phyloP scores from a whole-genome alignment of 92 coral and sea anemone genomes.

The Palythoa grandiflora region DNA sequence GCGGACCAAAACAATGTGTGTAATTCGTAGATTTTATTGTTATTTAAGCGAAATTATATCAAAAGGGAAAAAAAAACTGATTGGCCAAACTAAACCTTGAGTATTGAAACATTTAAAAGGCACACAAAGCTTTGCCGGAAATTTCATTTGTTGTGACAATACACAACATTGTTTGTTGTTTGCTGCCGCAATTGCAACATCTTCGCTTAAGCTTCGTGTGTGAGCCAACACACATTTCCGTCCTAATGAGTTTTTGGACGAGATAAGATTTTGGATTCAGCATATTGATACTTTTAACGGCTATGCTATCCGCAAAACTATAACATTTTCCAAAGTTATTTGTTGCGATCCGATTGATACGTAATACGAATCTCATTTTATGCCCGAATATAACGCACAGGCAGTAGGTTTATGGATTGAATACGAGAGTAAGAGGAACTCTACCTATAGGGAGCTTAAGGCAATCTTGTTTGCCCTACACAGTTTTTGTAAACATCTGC shows the following conservation, averaged over 20 bases:
- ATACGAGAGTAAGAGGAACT: not conserved
- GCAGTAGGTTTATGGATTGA: not conserved
- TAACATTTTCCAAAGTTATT: not conserved
- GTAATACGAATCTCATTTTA: not conserved
- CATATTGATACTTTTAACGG: conserved; percentile 7
- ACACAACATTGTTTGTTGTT: no score
- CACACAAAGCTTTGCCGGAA: no score
- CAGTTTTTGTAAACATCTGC: not conserved
- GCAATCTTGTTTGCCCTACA: not conserved
- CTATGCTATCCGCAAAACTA: not conserved
- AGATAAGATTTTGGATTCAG: not conserved
- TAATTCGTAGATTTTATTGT: no score
- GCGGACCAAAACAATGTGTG: no score
- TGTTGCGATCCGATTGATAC: conserved; percentile 23
- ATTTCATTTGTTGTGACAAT: no score
- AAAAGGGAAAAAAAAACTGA: no score
- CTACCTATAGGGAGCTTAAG: not conserved
- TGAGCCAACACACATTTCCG: no score
- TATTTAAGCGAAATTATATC: no score
- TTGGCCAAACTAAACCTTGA: no score
- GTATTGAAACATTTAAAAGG: no score
- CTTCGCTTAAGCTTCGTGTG: no score
- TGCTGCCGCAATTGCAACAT: no score
- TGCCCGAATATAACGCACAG: not conserved
- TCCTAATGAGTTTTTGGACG: not conserved